phyloP scores from a whole-genome alignment of 2,888 invertebrate genomes.

The Parapristionchus giblindavisi region DNA sequence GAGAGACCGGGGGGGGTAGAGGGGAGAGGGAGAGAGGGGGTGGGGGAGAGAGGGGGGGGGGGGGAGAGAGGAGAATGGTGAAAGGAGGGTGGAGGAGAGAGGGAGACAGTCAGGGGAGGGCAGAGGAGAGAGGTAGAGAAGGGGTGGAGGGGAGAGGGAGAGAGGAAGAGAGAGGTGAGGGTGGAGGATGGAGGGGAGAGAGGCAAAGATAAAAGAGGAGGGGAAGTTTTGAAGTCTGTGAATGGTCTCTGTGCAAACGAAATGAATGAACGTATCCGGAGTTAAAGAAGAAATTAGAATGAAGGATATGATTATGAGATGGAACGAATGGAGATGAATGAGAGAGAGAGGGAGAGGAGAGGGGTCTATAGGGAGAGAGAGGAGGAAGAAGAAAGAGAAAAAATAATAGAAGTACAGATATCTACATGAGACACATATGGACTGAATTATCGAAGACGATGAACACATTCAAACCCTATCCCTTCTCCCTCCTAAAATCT shows the following conservation, averaged over 20 bases:
- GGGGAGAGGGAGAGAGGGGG: constrained; percentile 33
- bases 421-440: background rate
- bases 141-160: constrained; percentile 27
- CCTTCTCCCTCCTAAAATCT: no score
- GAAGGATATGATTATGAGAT: background rate
- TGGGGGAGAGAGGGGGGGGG: constrained; percentile 12
- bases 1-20: no score
- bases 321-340: background rate
- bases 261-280: background rate
- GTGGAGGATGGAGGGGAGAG: background rate
- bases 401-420: background rate
- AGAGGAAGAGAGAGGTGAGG: constrained; percentile 23
- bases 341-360: background rate
- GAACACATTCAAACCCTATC: no score
- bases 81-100: constrained; percentile 19
- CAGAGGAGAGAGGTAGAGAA: constrained; percentile 23
- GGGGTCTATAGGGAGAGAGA: background rate
- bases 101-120: constrained; percentile 13
- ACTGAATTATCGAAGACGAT: background rate
- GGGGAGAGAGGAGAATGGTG: constrained; percentile 3
- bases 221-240: no score
- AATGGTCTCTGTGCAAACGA: background rate
- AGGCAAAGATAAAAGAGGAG: background rate
- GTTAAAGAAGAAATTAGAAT: background rate
- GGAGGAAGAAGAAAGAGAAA: background rate